phyloP scores from a whole-genome alignment of 2,113 vertebrate genomes.

The Mesitornis unicolor region DNA sequence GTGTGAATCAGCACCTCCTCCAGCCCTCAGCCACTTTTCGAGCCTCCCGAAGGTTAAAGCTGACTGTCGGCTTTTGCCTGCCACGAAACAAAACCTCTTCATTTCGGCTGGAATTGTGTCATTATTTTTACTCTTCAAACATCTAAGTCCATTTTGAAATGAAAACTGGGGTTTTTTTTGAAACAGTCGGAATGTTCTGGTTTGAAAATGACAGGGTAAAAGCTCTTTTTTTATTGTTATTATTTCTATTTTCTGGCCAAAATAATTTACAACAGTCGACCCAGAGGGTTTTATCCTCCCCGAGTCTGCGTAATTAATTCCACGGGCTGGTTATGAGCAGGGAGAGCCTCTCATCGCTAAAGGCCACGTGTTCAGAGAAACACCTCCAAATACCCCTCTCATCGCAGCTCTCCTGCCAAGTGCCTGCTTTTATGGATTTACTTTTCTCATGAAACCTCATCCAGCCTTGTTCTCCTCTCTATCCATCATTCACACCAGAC shows the following conservation, averaged over 20 bases:
- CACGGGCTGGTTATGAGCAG: not conserved
- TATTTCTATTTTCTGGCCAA: not conserved
- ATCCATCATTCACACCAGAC: not conserved
- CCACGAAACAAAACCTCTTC: not conserved
- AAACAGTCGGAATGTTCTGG: not conserved
- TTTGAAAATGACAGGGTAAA: not conserved
- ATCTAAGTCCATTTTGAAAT: not conserved
- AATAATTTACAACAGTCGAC: not conserved
- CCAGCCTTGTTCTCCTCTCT: not conserved
- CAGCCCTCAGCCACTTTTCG: not conserved
- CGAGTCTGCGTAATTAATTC: not conserved
- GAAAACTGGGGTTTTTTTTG: not conserved
- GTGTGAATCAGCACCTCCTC: not conserved
- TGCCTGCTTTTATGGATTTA: not conserved
- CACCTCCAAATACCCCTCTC: not conserved
- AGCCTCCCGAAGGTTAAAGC: not conserved
- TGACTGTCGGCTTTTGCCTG: not conserved
- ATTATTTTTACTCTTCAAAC: not conserved
- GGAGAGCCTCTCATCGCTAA: not conserved
- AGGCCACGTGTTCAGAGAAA: not conserved
- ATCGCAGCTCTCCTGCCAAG: not conserved
- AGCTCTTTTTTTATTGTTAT: not conserved
- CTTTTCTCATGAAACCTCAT: not conserved
- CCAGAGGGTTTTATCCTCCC: not conserved
- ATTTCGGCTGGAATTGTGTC: not conserved